Percentiles rank a stretch among this genome's conserved stretches.
These are phyloP conservation scores for Ochropacha duplaris DNA, from an alignment of 2,888 invertebrate genomes.

Conservation along the genomic window DNA sequence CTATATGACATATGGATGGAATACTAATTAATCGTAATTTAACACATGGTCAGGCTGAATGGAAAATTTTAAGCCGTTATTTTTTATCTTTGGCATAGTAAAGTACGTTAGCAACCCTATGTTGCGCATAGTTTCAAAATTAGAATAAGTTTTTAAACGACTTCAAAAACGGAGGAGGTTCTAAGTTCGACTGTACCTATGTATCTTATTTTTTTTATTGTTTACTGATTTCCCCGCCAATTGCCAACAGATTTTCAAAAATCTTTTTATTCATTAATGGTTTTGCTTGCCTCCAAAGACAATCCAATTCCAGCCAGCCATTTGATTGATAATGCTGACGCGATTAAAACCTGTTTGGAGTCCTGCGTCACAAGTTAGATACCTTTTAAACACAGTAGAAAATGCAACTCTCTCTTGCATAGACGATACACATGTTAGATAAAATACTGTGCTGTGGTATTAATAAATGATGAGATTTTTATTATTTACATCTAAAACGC, in stretches of 20 bases:
- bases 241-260: no score
- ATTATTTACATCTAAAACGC: neutral
- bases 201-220: no score
- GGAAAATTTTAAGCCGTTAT: neutral
- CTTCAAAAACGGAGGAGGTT: no score
- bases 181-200: no score
- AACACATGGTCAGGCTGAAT: neutral
- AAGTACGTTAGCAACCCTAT: no score
- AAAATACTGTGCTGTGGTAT: neutral
- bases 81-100: neutral
- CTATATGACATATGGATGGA: neutral
- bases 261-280: neutral
- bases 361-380: constrained; percentile 23
- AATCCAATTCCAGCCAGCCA: neutral
- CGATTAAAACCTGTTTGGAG: constrained; percentile 35
- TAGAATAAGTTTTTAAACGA: no score
- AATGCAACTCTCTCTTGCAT: constrained; percentile 40
- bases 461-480: neutral
- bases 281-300: neutral
- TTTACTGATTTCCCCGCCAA: no score
- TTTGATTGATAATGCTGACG: neutral
- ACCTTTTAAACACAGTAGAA: constrained; percentile 21
- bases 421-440: neutral
- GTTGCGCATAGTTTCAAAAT: neutral
- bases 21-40: neutral